Conservation (phyloP, 2,113 vertebrate species). For the Gallinago undulata region DNA sequence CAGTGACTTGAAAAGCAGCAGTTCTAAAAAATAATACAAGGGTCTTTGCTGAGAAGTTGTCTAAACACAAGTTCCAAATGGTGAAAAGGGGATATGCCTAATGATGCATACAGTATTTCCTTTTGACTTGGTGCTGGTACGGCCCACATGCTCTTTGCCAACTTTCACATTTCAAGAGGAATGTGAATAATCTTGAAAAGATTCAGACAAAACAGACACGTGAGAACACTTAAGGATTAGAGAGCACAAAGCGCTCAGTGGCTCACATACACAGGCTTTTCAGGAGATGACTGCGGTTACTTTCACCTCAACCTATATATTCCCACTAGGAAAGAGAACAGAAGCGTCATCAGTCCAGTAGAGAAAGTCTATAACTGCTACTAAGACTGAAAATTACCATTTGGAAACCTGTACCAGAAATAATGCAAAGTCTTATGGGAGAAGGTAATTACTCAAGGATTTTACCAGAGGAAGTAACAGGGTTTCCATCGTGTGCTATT, state of each 20-base stretch:
- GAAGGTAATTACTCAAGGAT: background rate
- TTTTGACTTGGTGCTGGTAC: background rate
- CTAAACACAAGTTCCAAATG: background rate
- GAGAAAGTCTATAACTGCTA: background rate
- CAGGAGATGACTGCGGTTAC: background rate
- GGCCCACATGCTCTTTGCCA: background rate
- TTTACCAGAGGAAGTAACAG: background rate
- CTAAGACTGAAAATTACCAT: background rate
- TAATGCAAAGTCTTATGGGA: background rate
- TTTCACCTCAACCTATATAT: background rate
- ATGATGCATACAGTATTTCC: background rate
- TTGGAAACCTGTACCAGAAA: background rate
- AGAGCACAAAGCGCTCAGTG: background rate
- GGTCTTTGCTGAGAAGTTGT: background rate
- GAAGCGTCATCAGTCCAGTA: background rate
- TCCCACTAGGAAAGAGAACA: background rate
- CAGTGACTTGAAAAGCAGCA: background rate
- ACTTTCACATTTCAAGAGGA: background rate
- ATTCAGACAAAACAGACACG: background rate
- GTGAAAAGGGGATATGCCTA: background rate
- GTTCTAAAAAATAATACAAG: background rate
- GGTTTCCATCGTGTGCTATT: background rate
- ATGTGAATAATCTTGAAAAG: background rate
- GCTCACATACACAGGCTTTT: background rate
- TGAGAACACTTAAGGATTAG: background rate